Percentiles rank a stretch among this genome's conserved stretches.
Conservation (phyloP, 2,113 vertebrate species). For the Corvus cornix region DNA sequence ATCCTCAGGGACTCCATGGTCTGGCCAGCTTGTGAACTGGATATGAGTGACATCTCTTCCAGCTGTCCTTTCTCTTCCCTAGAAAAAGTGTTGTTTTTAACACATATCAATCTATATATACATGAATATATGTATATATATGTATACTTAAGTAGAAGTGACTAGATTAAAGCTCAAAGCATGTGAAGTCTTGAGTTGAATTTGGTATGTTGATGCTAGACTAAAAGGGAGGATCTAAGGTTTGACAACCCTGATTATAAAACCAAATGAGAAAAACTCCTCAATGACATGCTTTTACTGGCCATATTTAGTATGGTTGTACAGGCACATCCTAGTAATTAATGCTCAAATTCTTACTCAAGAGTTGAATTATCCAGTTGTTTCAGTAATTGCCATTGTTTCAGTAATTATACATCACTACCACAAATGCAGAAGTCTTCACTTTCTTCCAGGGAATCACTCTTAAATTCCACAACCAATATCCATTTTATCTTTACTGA, state of each 20-base stretch:
- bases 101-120: too few species aligned
- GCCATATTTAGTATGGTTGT: background rate
- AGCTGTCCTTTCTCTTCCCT: constrained; percentile 84
- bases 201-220: background rate
- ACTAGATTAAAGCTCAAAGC: background rate
- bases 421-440: background rate
- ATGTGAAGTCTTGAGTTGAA: background rate
- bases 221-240: background rate
- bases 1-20: constrained; percentile 93
- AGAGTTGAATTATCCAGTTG: background rate
- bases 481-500: background rate
- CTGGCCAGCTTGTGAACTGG: constrained; percentile 97
- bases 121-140: too few species aligned
- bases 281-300: background rate
- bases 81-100: background rate
- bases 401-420: background rate
- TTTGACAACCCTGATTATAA: background rate
- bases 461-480: background rate
- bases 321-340: background rate
- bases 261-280: background rate
- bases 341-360: background rate
- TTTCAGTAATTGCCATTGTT: background rate
- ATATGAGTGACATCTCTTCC: constrained; percentile 93
- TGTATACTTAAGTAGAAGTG: background rate
- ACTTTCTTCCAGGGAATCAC: background rate